Evolutionary conservation across 2,888 invertebrate species (phyloP).

Genomic region (Archaeoteleia sp.): DNA sequence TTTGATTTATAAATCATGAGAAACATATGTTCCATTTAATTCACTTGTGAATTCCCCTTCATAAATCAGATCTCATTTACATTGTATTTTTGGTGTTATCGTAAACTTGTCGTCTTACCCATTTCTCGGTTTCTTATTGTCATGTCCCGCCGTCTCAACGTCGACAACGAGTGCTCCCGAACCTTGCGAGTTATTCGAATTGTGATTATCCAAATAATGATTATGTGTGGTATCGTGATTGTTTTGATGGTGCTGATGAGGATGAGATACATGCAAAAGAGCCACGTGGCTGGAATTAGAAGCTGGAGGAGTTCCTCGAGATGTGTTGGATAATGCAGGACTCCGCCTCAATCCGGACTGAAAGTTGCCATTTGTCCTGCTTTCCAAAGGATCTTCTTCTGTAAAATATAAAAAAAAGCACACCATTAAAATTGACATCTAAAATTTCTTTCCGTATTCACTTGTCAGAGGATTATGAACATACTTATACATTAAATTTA

Average conservation of each 20-base stretch:
- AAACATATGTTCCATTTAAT: too few species aligned
- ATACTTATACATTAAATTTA: too few species aligned
- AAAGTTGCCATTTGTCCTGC: slow-evolving; percentile 67
- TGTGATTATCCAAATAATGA: slow-evolving; percentile 70
- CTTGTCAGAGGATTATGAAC: not conserved
- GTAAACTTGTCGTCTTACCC: too few species aligned
- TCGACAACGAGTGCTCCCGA: slow-evolving; percentile 64
- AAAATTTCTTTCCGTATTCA: not conserved
- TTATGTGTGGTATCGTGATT: slow-evolving; percentile 68
- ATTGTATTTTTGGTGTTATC: too few species aligned
- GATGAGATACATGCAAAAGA: slow-evolving; percentile 63
- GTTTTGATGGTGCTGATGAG: slow-evolving; percentile 67
- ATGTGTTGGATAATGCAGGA: slow-evolving; percentile 66
- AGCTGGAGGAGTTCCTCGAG: slow-evolving; percentile 66
- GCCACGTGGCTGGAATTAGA: slow-evolving; percentile 67
- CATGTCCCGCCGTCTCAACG: slow-evolving; percentile 64
- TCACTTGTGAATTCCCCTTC: too few species aligned
- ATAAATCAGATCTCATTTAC: too few species aligned
- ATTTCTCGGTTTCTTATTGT: slow-evolving; percentile 71
- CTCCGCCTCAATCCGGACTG: slow-evolving; percentile 62
- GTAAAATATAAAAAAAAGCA: slow-evolving; percentile 46
- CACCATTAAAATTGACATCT: too few species aligned
- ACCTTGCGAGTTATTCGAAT: slow-evolving; percentile 67
- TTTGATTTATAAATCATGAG: too few species aligned
- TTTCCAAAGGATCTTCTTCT: slow-evolving; percentile 73